Conservation (phyloP, 1,140 invertebrate genomes). For the Episyrphus balteatus region DNA sequence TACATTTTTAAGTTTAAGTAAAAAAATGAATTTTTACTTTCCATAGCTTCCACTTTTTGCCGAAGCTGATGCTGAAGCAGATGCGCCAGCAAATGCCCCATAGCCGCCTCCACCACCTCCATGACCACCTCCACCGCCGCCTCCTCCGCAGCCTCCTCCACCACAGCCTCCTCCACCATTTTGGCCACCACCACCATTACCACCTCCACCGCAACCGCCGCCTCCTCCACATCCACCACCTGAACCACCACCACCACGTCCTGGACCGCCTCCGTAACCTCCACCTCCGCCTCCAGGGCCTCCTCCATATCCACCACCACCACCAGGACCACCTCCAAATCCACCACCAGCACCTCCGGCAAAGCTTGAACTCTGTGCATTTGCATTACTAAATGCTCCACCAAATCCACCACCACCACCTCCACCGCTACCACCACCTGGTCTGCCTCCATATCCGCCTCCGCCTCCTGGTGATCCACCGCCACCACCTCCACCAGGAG, state of each 20-base stretch:
- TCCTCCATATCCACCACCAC: conserved; percentile 8
- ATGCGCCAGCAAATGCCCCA: conserved; percentile 5
- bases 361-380: conserved; percentile 31
- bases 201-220: conserved; percentile 16
- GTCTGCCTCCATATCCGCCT: conserved; percentile 11
- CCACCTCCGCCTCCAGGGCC: conserved; percentile 11
- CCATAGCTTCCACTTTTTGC: too few relatives aligned
- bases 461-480: background rate
- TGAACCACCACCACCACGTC: conserved; percentile 7
- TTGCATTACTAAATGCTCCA: conserved; percentile 33
- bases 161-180: conserved; percentile 2
- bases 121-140: conserved; percentile 7
- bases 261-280: conserved; percentile 7
- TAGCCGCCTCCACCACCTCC: conserved; percentile 9
- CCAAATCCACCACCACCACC: conserved; percentile 17
- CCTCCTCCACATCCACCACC: conserved; percentile 17
- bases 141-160: background rate
- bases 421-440: conserved; percentile 9
- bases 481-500: conserved; percentile 6
- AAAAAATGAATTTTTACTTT: too few relatives aligned
- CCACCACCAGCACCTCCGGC: conserved; percentile 23
- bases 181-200: conserved; percentile 10
- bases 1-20: too few relatives aligned
- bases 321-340: conserved; percentile 12
- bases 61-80: background rate